phyloP scores from a whole-genome alignment of 2,888 invertebrate species.

The Chymomyza fuscimana region DNA sequence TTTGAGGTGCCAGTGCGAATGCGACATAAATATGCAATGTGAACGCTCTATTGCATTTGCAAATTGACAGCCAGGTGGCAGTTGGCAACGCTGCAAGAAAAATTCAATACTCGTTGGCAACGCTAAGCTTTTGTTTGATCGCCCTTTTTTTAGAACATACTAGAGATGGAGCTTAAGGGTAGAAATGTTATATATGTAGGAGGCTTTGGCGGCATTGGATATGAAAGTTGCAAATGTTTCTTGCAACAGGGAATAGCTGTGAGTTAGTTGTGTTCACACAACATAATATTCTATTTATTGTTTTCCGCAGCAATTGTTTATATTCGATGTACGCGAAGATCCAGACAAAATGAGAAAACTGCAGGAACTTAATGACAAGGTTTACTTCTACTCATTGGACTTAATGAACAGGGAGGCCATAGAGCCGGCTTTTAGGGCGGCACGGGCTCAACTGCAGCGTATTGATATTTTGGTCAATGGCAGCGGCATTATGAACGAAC shows the following conservation, averaged over 20 bases:
- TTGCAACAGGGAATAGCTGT: slow-evolving; percentile 28
- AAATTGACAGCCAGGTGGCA: background rate
- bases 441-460: slow-evolving; percentile 34
- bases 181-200: slow-evolving; percentile 52
- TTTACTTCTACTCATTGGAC: slow-evolving; percentile 45
- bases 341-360: slow-evolving; percentile 26
- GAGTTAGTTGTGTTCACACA: background rate
- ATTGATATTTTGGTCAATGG: slow-evolving; percentile 61
- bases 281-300: background rate
- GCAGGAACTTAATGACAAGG: slow-evolving; percentile 20
- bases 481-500: slow-evolving; percentile 55
- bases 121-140: background rate
- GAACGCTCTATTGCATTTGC: background rate
- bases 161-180: slow-evolving; percentile 38
- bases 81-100: background rate
- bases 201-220: slow-evolving; percentile 59
- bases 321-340: slow-evolving; percentile 50
- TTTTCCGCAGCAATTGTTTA: slow-evolving; percentile 46
- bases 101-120: background rate
- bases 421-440: slow-evolving; percentile 36
- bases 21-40: background rate
- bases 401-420: slow-evolving; percentile 39
- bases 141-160: background rate
- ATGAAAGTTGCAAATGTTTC: slow-evolving; percentile 28
- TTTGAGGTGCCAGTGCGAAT: background rate